Base-by-base conservation (phyloP, 1,140 invertebrate species). In the Drosophila oshimai region DNA sequence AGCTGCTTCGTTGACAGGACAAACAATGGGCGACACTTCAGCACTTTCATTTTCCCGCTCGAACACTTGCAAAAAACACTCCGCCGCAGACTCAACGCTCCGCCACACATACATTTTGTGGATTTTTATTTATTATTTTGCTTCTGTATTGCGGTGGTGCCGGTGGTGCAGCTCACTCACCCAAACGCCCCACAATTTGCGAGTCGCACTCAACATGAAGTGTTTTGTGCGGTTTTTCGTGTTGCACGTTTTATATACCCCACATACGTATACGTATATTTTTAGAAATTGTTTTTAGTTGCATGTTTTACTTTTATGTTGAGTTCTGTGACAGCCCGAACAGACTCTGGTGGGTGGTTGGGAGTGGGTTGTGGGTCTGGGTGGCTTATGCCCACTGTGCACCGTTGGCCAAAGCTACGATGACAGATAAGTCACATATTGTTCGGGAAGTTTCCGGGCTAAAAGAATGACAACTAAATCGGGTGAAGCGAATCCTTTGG, bases 91-190 rank as follows among this genome's bases (percentile, higher is more conserved):
- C 51, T 68, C 34, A 17, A 49, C 50, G 51, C 39, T 34, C 15
- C 18, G 46, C 24, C 17, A 55, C 28, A 53, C 47, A 53, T 12
- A 41, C 33, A 84, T 87, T 80, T 87, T 69, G 50, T 37, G 57
- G 54, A 87, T 81, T 86, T 87, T 87, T 87, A 87, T 86, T 86
- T 87, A 87, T 86, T 86, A 87, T 86, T 86, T 68, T 67, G 36
- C 17, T 46, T 44, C 29, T 44, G 57, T 58, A 31, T 26, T 49
- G 29, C 46, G 29, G 12, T 39, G 53, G 24, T 42, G 39, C 20
- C 6, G 20, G 6, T 44, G 20, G 36, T 36, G 18, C 17, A 37
- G 29, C 20, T 18, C 13, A 42, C 41, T 26, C 42, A n/a, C 20
- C 15, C 31, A 33, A 6, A 20, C 17, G 51, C 42, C 37, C 60